Evolutionary conservation across 2,888 invertebrate genomes (phyloP).

Genomic region (Napeogenes inachia): DNA sequence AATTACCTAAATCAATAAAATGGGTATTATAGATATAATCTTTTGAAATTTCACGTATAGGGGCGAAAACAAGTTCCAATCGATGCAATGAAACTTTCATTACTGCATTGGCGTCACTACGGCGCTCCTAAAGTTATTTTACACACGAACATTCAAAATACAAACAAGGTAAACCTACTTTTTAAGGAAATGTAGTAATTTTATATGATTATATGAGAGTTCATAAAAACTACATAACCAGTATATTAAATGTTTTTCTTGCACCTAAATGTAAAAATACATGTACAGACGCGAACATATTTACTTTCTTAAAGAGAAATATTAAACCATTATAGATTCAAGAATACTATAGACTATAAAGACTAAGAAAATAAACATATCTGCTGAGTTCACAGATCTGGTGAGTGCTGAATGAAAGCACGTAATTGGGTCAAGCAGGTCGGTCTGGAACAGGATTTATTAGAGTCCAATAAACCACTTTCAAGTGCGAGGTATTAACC

Average conservation of each 20-base stretch:
- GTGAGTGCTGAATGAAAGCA: slow-evolving; percentile 19
- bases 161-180: slow-evolving; percentile 8
- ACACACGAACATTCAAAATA: slow-evolving; percentile 19
- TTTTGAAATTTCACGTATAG: neutral
- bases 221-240: too few relatives aligned
- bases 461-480: slow-evolving; percentile 18
- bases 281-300: too few relatives aligned
- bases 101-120: slow-evolving; percentile 28
- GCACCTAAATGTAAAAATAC: too few relatives aligned
- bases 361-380: too few relatives aligned
- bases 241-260: too few relatives aligned
- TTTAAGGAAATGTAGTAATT: slow-evolving; percentile 1
- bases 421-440: slow-evolving; percentile 30
- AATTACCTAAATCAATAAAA: too few relatives aligned
- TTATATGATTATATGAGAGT: neutral
- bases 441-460: slow-evolving; percentile 23
- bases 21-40: too few relatives aligned
- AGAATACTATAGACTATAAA: too few relatives aligned
- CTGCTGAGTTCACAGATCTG: neutral
- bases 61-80: slow-evolving; percentile 24
- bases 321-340: too few relatives aligned
- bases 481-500: neutral
- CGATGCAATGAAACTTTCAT: slow-evolving; percentile 33
- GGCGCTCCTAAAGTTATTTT: slow-evolving; percentile 27
- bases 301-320: too few relatives aligned